phyloP scores from a whole-genome alignment of 2,888 invertebrate species.

The Neocrepidodera transversa region DNA sequence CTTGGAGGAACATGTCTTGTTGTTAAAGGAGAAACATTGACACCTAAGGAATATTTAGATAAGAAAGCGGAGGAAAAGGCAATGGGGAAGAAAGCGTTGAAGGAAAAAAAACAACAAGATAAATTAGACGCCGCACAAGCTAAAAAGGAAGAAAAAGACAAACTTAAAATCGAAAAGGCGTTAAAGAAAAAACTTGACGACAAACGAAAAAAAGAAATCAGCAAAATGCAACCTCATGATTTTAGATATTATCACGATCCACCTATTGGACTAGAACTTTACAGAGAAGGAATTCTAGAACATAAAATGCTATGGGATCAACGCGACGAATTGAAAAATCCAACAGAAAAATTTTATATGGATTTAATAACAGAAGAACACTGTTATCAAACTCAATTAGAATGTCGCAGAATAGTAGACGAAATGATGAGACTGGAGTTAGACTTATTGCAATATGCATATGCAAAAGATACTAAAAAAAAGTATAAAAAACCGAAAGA shows the following conservation, averaged over 20 bases:
- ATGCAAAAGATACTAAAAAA: conserved; percentile 52
- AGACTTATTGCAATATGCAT: conserved; percentile 63
- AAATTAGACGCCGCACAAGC: conserved; percentile 37
- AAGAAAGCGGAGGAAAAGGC: conserved; percentile 51
- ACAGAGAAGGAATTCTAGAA: conserved; percentile 60
- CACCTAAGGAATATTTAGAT: conserved; percentile 66
- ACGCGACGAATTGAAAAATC: conserved; percentile 63
- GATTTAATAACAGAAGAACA: conserved; percentile 72
- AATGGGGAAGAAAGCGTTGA: conserved; percentile 41
- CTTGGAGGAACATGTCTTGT: conserved; percentile 73
- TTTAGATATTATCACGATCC: conserved; percentile 46
- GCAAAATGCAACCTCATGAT: conserved; percentile 13
- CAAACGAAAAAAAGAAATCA: conserved; percentile 48
- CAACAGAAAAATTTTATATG: conserved; percentile 68
- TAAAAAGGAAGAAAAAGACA: conserved; percentile 47
- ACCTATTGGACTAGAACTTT: conserved; percentile 56
- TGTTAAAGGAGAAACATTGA: conserved; percentile 66
- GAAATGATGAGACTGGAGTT: conserved; percentile 69
- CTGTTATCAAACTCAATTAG: conserved; percentile 69
- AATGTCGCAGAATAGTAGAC: conserved; percentile 75
- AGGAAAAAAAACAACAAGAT: conserved; percentile 42
- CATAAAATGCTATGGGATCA: conserved; percentile 63
- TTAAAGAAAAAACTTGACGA: conserved; percentile 58
- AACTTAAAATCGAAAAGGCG: conserved; percentile 54
- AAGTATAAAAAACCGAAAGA: conserved; percentile 47